Base-by-base conservation (phyloP, 2,888 invertebrate genomes). In the Parnassius orleans region DNA sequence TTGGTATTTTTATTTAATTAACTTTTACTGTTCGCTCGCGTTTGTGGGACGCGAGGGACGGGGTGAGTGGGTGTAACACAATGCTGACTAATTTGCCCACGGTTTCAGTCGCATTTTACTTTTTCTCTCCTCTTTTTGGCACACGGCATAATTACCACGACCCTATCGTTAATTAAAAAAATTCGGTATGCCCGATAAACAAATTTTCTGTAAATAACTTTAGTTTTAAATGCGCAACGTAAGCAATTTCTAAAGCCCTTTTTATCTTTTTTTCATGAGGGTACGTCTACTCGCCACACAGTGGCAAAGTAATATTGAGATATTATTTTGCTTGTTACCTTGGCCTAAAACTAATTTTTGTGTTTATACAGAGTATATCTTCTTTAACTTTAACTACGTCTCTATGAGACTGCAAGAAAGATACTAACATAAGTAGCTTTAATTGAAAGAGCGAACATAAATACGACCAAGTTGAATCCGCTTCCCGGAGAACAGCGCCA, bases 1-100 rank as follows among this genome's bases (percentile, higher is more conserved):
- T 77, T 76, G 81, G 83, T 85, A 83, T 87, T 87, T 87, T 87
- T 87, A 84, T 87, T 85, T 84, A 86, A 87, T 87, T 86, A 86
- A 86, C 83, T 83, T 83, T 77, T 75, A 78, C 78, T 77, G 79
- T 75, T 77, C 73, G 76, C 71, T 74, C 66, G 75, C 80, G 80
- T 77, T 80, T 72, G 78, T 73, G 75, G 77, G 75, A 68, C 73
- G 73, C 69, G 71, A 64, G 76, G 70, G 69, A 65, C 69, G 72
- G 67, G 72, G 67, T 59, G 60, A 65, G 69, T 69, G 73, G 70
- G 69, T 69, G 76, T 75, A 80, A 81, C 75, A 86, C 87, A 88
- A 87, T 84, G 79, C 78, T 80, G 79, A 80, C 82, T 84, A 87
- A 88, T 87, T 87, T 84, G 82, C 80, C 75, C 75, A 77, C 75